A percentile compares a stretch with the other conserved stretches of the same genome.
These are phyloP conservation scores for Pteruthius melanotis DNA, from an alignment of 2,113 vertebrate genomes.

Conservation along the genomic window DNA sequence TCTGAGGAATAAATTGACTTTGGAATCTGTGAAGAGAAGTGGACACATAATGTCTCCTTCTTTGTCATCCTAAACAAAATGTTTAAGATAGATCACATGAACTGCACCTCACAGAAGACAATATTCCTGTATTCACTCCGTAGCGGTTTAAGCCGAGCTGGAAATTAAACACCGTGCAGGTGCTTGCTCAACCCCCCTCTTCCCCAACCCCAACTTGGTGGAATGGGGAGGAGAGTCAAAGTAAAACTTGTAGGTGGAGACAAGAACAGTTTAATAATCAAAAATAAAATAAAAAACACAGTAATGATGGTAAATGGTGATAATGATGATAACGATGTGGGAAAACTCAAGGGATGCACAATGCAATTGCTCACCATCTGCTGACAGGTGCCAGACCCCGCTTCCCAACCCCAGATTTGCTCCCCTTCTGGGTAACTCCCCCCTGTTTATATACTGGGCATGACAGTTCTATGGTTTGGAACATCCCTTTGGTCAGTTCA, in stretches of 20 bases:
- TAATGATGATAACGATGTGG: not conserved
- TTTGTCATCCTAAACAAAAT: not conserved
- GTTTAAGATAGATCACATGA: not conserved
- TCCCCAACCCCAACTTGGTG: not conserved
- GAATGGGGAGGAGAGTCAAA: not conserved
- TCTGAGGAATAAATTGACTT: not conserved
- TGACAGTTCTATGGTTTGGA: not conserved
- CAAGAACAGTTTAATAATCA: not conserved
- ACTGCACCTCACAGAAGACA: not conserved
- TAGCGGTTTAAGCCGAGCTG: not conserved
- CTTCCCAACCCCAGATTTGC: not conserved
- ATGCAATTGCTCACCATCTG: too few relatives aligned
- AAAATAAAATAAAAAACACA: not conserved
- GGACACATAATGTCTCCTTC: not conserved
- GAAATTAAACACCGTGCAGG: rapidly evolving
- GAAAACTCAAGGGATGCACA: not conserved
- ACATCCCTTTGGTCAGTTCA: not conserved
- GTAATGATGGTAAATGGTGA: not conserved
- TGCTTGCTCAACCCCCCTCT: rapidly evolving
- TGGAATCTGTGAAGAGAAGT: not conserved
- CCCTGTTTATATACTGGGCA: too few relatives aligned
- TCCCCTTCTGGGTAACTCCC: not conserved
- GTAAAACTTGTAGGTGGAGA: not conserved
- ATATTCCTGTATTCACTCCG: not conserved
- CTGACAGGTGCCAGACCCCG: not conserved